These are phyloP conservation scores for Paradoxurus hermaphroditus DNA, from an alignment of 2,113 vertebrate genomes.

Conservation along the genomic window DNA sequence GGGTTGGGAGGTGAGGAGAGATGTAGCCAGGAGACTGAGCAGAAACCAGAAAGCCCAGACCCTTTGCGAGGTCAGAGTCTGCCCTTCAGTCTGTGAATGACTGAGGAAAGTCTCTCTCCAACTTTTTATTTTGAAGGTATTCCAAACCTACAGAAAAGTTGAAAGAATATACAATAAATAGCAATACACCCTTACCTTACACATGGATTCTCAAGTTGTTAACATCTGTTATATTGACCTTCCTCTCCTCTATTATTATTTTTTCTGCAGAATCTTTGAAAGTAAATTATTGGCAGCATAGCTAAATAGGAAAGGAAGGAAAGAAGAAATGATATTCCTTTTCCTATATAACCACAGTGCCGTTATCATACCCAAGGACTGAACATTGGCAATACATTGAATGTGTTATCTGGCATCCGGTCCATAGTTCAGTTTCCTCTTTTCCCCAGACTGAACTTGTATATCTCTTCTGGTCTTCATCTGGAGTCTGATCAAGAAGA, in stretches of 20 bases:
- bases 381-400: background rate
- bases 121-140: background rate
- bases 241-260: too few relatives aligned
- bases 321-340: background rate
- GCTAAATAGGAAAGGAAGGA: background rate
- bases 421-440: background rate
- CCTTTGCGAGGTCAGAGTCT: background rate
- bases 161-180: background rate
- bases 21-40: background rate
- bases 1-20: rapidly evolving
- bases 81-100: background rate
- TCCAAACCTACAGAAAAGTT: background rate
- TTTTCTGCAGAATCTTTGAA: background rate
- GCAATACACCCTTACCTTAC: background rate
- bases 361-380: background rate
- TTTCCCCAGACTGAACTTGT: background rate
- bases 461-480: background rate
- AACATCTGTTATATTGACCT: background rate
- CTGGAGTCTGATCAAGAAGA: background rate
- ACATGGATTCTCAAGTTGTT: background rate
- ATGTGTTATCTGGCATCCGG: background rate
- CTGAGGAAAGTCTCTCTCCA: background rate
- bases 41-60: background rate
- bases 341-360: background rate
- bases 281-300: background rate